Percentiles rank a stretch among this genome's conserved stretches.
Evolutionary conservation across 23 tunicate genomes (phyloP).

Genomic region (Aplidium turbinatum): DNA sequence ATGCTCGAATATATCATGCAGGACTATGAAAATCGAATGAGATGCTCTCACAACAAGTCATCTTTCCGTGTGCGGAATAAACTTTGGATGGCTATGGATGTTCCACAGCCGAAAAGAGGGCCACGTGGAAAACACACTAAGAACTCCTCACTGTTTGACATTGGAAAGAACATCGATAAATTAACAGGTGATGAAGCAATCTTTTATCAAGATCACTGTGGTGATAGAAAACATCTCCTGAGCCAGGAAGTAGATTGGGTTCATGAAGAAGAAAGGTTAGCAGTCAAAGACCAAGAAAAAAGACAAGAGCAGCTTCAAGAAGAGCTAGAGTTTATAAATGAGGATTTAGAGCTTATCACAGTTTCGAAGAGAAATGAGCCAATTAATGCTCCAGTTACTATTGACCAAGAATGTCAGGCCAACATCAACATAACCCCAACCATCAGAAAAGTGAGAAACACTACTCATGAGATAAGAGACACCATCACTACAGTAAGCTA

Average conservation of each 20-base stretch:
- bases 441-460: constrained; percentile 19
- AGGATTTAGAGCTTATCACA: constrained; percentile 6
- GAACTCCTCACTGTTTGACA: background rate
- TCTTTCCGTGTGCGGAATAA: background rate
- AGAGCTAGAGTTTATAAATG: constrained; percentile 4
- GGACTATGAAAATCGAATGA: background rate
- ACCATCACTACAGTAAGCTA: constrained; percentile 16
- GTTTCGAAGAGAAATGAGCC: constrained; percentile 6
- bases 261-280: no score
- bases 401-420: constrained; percentile 1
- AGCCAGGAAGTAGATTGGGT: no score
- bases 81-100: constrained; percentile 4
- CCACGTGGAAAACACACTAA: background rate
- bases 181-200: background rate
- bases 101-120: constrained; percentile 1
- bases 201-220: no score
- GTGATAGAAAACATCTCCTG: no score
- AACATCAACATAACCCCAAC: constrained; percentile 1
- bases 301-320: background rate
- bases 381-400: constrained; percentile 5
- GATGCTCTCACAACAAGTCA: background rate
- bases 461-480: constrained; percentile 4
- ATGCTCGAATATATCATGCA: background rate
- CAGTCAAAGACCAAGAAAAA: no score
- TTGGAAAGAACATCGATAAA: background rate